Conservation (phyloP, 2,113 vertebrate species). For the Nematolebias whitei region DNA sequence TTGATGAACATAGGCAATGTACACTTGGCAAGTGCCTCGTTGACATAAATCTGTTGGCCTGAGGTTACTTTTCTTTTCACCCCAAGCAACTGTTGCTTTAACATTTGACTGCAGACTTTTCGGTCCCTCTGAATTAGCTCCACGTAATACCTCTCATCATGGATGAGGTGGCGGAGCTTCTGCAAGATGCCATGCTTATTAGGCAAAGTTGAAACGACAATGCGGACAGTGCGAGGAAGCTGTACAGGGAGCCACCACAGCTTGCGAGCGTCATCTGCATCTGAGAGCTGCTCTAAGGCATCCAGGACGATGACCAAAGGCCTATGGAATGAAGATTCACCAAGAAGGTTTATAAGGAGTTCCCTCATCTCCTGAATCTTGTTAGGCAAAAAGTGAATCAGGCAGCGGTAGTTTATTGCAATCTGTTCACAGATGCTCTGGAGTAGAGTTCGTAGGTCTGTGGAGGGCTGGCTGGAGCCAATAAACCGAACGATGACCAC, state of each 20-base stretch:
- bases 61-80: constrained; percentile 98
- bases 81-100: constrained; percentile 93
- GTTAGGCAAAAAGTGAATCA: constrained; percentile 94
- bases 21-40: constrained; percentile 95
- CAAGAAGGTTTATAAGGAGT: constrained; percentile 92
- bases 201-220: constrained; percentile 94
- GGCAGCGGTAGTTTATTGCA: constrained; percentile 93
- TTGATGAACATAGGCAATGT: constrained; percentile 98
- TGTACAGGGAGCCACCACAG: constrained; percentile 97
- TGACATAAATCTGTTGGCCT: constrained; percentile 98
- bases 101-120: constrained; percentile 96
- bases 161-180: constrained; percentile 92
- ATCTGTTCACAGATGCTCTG: constrained; percentile 97
- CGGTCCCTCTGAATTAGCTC: constrained; percentile 91
- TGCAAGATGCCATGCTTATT: constrained; percentile 97
- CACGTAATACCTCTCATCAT: constrained; percentile 90
- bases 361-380: constrained; percentile 96
- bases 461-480: constrained; percentile 89
- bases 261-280: constrained; percentile 91
- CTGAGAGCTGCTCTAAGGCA: constrained; percentile 92
- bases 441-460: constrained; percentile 89
- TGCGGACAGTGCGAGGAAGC: constrained; percentile 92
- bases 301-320: constrained; percentile 94
- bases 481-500: constrained; percentile 94
- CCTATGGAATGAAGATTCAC: constrained; percentile 91